Evolutionary conservation across 2,113 vertebrate species (phyloP).

Genomic region (Hyla sarda): DNA sequence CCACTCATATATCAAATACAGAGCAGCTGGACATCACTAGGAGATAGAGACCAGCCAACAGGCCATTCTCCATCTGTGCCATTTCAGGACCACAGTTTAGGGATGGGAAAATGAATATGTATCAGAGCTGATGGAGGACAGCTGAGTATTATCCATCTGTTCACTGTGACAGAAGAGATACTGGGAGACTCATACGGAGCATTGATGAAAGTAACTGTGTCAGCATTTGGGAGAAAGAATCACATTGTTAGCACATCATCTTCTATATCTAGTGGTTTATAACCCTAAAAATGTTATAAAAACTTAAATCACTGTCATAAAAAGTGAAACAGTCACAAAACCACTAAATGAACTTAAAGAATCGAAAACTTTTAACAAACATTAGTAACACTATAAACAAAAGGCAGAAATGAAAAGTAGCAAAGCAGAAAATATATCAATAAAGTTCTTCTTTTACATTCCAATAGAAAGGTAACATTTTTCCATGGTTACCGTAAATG

Average conservation of each 20-base stretch:
- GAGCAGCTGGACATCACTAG: constrained; percentile 74
- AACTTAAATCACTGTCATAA: not conserved
- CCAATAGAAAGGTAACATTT: no score
- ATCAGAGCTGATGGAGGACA: constrained; percentile 67
- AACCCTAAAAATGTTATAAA: not conserved
- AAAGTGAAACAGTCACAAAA: not conserved
- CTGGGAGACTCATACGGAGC: constrained; percentile 28
- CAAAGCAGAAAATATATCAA: not conserved
- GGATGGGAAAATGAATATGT: constrained; percentile 70
- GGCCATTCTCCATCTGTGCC: constrained; percentile 73
- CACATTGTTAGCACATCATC: not conserved
- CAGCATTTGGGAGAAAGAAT: not conserved
- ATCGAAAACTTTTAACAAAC: not conserved
- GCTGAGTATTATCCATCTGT: constrained; percentile 78
- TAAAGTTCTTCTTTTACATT: not conserved
- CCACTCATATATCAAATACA: constrained; percentile 73
- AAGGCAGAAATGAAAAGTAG: no score
- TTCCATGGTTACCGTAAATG: no score
- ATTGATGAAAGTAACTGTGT: constrained; percentile 11
- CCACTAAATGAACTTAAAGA: no score
- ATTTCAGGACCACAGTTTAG: constrained; percentile 47
- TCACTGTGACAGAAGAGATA: constrained; percentile 57
- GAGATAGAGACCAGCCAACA: constrained; percentile 61
- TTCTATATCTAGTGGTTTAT: not conserved
- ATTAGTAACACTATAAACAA: not conserved